phyloP scores from a whole-genome alignment of 2,888 invertebrate genomes.

The Mantis religiosa region DNA sequence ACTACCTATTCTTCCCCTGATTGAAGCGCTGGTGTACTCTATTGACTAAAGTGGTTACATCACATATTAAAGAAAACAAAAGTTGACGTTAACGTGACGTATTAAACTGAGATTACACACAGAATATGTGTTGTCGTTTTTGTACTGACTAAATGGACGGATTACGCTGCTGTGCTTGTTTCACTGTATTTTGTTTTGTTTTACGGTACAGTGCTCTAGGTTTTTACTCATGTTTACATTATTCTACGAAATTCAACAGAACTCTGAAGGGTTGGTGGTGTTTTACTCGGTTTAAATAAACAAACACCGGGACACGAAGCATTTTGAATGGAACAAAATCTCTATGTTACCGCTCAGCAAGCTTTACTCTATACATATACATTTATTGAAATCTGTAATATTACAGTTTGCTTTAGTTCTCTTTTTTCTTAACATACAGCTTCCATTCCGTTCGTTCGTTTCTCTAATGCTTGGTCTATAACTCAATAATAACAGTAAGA shows the following conservation, averaged over 20 bases:
- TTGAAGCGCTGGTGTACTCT: too few relatives aligned
- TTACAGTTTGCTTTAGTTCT: background rate
- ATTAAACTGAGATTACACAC: too few relatives aligned
- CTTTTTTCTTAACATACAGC: background rate
- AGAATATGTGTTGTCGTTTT: too few relatives aligned
- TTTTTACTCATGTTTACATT: background rate
- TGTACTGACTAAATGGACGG: background rate
- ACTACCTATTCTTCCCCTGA: too few relatives aligned
- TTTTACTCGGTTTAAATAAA: background rate
- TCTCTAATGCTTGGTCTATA: background rate
- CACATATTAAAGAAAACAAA: too few relatives aligned
- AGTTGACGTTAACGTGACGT: too few relatives aligned
- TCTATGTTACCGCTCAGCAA: background rate
- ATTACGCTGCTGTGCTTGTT: background rate
- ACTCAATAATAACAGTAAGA: too few relatives aligned
- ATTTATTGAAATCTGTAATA: background rate
- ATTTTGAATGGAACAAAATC: background rate
- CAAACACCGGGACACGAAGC: background rate
- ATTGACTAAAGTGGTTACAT: too few relatives aligned
- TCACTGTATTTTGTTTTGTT: background rate
- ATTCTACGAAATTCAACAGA: background rate
- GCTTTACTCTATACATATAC: background rate
- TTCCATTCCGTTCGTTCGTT: background rate
- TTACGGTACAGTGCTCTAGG: background rate
- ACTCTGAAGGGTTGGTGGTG: background rate